A percentile compares a stretch with the other conserved stretches of the same genome.
Conservation (phyloP, 2,113 vertebrate genomes). For the Sturnira hondurensis region DNA sequence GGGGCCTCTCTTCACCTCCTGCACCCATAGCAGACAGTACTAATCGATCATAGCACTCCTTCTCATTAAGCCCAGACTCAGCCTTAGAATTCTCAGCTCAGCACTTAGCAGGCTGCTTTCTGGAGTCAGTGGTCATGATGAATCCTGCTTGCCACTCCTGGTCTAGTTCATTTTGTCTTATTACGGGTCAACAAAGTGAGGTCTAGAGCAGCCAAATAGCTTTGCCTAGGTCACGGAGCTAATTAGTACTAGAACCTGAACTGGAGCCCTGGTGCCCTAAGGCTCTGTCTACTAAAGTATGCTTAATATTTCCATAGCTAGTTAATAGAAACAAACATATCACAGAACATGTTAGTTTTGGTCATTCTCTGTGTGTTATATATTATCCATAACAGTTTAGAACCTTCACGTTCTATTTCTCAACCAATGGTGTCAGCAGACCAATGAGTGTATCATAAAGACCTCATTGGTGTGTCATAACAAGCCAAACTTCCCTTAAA, state of each 20-base stretch:
- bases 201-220: background rate
- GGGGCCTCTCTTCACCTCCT: background rate
- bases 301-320: background rate
- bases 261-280: background rate
- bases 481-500: slow-evolving; percentile 2
- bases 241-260: background rate
- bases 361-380: background rate
- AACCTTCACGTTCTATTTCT: background rate
- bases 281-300: background rate
- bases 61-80: background rate
- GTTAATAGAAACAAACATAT: background rate
- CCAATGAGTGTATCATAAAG: background rate
- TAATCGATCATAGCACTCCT: background rate
- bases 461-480: background rate
- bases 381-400: background rate
- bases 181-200: background rate
- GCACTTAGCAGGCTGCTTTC: background rate
- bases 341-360: background rate
- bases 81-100: background rate
- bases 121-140: background rate
- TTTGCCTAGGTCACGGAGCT: slow-evolving; percentile 11
- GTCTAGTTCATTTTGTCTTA: slow-evolving; percentile 18
- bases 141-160: background rate
- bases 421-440: background rate
- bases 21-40: background rate